A percentile compares a stretch with the other conserved stretches of the same genome.
These are phyloP conservation scores for Nephrocerus scutellatus DNA, from an alignment of 2,888 invertebrate genomes.

Conservation along the genomic window DNA sequence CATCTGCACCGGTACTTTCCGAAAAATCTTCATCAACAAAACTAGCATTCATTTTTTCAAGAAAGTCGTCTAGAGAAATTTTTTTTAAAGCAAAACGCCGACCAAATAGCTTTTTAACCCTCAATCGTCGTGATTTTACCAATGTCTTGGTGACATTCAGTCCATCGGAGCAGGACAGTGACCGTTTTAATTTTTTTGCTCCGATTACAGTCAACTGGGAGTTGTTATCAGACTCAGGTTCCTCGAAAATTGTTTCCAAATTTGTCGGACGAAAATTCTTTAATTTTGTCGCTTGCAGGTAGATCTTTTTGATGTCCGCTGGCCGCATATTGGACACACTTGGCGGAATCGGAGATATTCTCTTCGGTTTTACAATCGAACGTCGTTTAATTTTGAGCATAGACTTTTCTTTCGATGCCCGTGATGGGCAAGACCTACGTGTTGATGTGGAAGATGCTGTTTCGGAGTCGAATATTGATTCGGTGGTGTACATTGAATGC, in stretches of 20 bases:
- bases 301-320: slow-evolving; percentile 35
- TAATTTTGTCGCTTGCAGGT: slow-evolving; percentile 33
- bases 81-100: slow-evolving; percentile 35
- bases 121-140: slow-evolving; percentile 37
- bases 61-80: slow-evolving; percentile 38
- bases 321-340: slow-evolving; percentile 24
- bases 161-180: slow-evolving; percentile 38
- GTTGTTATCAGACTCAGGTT: slow-evolving; percentile 27
- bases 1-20: slow-evolving; percentile 9
- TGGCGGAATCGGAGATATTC: slow-evolving; percentile 22
- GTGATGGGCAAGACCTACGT: slow-evolving; percentile 22
- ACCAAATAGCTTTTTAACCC: slow-evolving; percentile 41
- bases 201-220: slow-evolving; percentile 33
- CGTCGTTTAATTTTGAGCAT: slow-evolving; percentile 33
- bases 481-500: slow-evolving; percentile 6
- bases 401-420: slow-evolving; percentile 36
- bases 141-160: slow-evolving; percentile 35
- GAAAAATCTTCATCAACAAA: slow-evolving; percentile 28
- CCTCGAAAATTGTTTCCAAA: slow-evolving; percentile 42
- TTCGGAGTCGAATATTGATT: slow-evolving; percentile 5
- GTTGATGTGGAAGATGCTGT: slow-evolving; percentile 4
- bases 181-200: slow-evolving; percentile 33
- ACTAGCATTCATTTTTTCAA: slow-evolving; percentile 38
- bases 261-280: slow-evolving; percentile 38
- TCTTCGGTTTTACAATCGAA: slow-evolving; percentile 32